Conservation (phyloP, 2,888 invertebrate species). For the Anarsia innoxiella region DNA sequence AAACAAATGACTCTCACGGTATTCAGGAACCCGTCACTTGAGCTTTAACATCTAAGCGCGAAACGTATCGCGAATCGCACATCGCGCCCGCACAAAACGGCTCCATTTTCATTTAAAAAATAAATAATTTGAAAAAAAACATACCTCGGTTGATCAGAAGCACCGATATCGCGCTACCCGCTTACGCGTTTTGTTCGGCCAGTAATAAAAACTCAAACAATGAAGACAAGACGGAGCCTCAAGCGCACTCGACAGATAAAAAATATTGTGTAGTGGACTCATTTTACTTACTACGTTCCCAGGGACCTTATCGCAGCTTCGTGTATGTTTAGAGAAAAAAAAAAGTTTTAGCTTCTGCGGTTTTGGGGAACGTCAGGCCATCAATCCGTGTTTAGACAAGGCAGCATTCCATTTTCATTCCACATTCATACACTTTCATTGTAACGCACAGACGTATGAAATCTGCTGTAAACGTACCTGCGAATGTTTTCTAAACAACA, state of each 20-base stretch:
- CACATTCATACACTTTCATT: too few species aligned
- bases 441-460: too few species aligned
- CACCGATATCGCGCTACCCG: slow-evolving; percentile 71
- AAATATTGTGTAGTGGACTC: slow-evolving; percentile 36
- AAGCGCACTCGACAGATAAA: slow-evolving; percentile 54
- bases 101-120: slow-evolving; percentile 26
- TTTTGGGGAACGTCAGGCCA: too few species aligned
- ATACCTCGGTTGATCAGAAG: slow-evolving; percentile 67
- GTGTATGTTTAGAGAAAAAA: too few species aligned
- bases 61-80: slow-evolving; percentile 55
- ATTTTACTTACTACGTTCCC: slow-evolving; percentile 50
- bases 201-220: slow-evolving; percentile 70
- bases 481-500: too few species aligned
- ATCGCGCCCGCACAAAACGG: slow-evolving; percentile 41
- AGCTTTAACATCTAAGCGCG: slow-evolving; percentile 33
- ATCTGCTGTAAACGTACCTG: too few species aligned
- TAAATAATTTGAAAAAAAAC: slow-evolving; percentile 40
- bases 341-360: too few species aligned
- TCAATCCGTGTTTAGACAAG: too few species aligned
- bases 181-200: slow-evolving; percentile 67
- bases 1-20: background rate
- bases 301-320: slow-evolving; percentile 14
- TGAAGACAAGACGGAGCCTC: too few species aligned
- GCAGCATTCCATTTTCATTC: too few species aligned
- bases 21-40: slow-evolving; percentile 41